phyloP scores from a whole-genome alignment of 2,113 vertebrate genomes.

The Boulengeromyrus knoepffleri region DNA sequence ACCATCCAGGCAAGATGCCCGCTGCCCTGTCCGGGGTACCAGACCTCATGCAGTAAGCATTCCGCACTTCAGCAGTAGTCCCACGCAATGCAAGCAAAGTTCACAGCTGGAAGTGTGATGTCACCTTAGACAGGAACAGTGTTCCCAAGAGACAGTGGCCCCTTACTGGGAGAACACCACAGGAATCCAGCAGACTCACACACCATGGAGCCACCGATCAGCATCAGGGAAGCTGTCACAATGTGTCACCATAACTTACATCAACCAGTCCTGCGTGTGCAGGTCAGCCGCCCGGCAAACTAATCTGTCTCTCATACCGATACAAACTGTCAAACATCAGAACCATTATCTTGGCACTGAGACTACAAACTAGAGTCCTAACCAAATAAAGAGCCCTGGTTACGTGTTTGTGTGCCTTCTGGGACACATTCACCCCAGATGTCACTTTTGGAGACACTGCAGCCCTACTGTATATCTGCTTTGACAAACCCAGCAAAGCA shows the following conservation, averaged over 20 bases:
- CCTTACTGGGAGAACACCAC: neutral
- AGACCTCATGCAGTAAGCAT: slow-evolving; percentile 87
- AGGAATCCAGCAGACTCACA: neutral
- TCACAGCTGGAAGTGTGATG: slow-evolving; percentile 47
- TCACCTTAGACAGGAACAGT: slow-evolving; percentile 21
- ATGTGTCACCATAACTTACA: neutral
- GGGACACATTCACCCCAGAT: neutral
- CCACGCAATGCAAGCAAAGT: slow-evolving; percentile 49
- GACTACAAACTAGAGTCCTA: neutral
- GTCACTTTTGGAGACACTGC: neutral
- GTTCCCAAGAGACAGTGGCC: neutral
- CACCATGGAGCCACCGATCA: neutral
- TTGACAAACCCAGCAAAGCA: neutral
- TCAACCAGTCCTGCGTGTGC: neutral
- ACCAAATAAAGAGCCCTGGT: neutral
- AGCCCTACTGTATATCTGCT: neutral
- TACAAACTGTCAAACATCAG: neutral
- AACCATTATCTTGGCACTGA: neutral
- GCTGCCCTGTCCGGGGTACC: neutral
- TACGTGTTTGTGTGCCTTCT: neutral
- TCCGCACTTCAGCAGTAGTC: slow-evolving; percentile 63
- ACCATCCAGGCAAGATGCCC: neutral
- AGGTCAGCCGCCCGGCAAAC: neutral
- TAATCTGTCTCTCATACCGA: neutral
- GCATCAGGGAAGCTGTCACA: neutral